Evolutionary conservation across 2,888 invertebrate genomes (phyloP), one percentile per base, ranked within the genome.

Genomic region (Leptinotarsa rubiginosa): DNA sequence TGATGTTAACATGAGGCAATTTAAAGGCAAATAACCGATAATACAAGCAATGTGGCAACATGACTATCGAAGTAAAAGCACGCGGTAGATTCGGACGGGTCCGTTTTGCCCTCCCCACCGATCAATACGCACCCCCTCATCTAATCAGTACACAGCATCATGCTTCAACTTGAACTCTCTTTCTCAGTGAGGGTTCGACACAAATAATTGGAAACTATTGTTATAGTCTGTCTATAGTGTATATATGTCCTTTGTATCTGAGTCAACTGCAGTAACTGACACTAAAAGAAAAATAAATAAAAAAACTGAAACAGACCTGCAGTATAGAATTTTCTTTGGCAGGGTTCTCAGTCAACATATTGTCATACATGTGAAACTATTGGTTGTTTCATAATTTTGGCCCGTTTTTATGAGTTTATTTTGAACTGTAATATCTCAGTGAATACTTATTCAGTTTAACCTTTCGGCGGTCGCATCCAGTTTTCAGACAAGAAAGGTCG

Each of bases 51-150:
- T 56, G 25, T 73, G 75, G 67, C 75, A 73, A 73, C 67, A 52
- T 62, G 68, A 59, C 56, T 65, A n/a, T 47, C 10, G 65, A 68
- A 75, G 73, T 59, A 49, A 65, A 73, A 69, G 50, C 76, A 76
- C 74, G 76, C 70, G 67, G 75, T 70, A 69, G 77, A 75, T 71
- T 76, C 73, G 74, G 75, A 75, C 76, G 62, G 75, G 75, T 74
- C 67, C 47, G 74, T 77, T 76, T 75, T 77, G 75, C 78, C 76
- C 72, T 71, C 75, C 78, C 75, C 74, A 47, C 75, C 77, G 81
- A 81, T 81, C 81, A 80, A 81, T 81, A 81, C 78, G 69, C 70
- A 70, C 75, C 75, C 77, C 78, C 75, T 62, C 74, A 54, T 74
- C 49, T 68, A 67, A 62, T 68, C 74, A 69, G 69, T 41, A 41